Percentiles rank a stretch among this genome's conserved stretches.
phyloP scores from a whole-genome alignment of 1,140 invertebrate genomes.

The Drosophila kikkawai region DNA sequence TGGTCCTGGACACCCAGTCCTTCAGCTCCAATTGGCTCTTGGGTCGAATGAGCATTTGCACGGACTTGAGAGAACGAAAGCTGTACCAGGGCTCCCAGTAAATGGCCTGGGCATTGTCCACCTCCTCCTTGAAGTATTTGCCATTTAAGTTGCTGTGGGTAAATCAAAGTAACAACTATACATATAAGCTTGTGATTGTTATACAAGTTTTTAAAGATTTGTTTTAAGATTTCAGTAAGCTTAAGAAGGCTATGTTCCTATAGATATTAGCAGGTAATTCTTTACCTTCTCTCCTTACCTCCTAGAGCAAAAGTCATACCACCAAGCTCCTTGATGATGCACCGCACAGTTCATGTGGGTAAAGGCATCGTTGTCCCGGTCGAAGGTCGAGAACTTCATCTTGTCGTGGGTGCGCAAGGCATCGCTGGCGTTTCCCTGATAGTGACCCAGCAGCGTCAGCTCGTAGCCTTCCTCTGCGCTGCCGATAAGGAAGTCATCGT shows the following conservation, averaged over 20 bases:
- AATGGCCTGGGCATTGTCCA: conserved; percentile 50
- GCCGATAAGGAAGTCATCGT: conserved; percentile 88
- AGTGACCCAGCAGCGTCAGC: conserved; percentile 88
- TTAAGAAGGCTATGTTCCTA: not conserved
- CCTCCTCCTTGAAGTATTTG: conserved; percentile 56
- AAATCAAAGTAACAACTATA: not conserved
- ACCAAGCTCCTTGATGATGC: conserved; percentile 88
- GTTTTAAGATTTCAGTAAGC: not conserved
- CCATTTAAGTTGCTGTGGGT: conserved; percentile 67
- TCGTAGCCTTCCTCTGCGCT: conserved; percentile 88
- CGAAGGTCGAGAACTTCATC: conserved; percentile 74
- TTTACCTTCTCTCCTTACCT: conserved; percentile 41
- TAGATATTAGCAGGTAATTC: too few species aligned
- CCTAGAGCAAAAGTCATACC: conserved; percentile 86
- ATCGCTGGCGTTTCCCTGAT: conserved; percentile 67
- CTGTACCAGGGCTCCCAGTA: conserved; percentile 74
- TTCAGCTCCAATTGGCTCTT: conserved; percentile 46
- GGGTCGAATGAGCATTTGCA: conserved; percentile 67
- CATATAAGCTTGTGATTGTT: not conserved
- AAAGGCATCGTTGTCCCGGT: conserved; percentile 88
- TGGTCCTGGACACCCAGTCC: not conserved
- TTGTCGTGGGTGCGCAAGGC: conserved; percentile 69
- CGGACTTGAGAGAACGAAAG: conserved; percentile 63
- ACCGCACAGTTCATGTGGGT: conserved; percentile 87
- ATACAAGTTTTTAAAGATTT: too few species aligned